Evolutionary conservation across 2,888 invertebrate genomes (phyloP).

Genomic region (Diadromus collaris): DNA sequence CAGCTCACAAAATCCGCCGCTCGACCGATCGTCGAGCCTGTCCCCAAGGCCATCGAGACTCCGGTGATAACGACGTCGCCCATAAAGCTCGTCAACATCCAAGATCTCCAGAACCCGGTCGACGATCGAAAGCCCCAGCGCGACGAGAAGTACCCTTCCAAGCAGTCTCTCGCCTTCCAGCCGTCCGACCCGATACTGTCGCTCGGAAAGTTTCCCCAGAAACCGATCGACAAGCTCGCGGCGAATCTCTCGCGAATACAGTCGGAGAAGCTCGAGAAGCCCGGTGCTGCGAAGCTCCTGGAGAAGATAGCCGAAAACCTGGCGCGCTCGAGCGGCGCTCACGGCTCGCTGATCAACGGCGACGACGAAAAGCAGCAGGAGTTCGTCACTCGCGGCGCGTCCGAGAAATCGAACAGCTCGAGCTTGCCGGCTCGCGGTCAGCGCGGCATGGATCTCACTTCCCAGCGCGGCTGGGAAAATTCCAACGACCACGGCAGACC

Average conservation of each 20-base stretch:
- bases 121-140: slow-evolving; percentile 63
- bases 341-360: slow-evolving; percentile 62
- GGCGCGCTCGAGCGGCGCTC: slow-evolving; percentile 73
- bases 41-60: slow-evolving; percentile 75
- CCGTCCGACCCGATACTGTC: slow-evolving; percentile 21
- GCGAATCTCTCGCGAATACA: slow-evolving; percentile 76
- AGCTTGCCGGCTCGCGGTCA: slow-evolving; percentile 64
- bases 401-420: slow-evolving; percentile 58
- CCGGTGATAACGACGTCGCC: slow-evolving; percentile 77
- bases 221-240: slow-evolving; percentile 77
- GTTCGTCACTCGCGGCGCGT: slow-evolving; percentile 63
- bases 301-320: slow-evolving; percentile 79
- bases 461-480: slow-evolving; percentile 74
- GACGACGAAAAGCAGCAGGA: slow-evolving; percentile 70
- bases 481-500: slow-evolving; percentile 71
- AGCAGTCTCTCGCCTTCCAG: slow-evolving; percentile 38
- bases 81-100: slow-evolving; percentile 71
- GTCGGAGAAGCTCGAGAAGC: slow-evolving; percentile 72
- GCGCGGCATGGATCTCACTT: slow-evolving; percentile 75
- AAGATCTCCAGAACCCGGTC: slow-evolving; percentile 68
- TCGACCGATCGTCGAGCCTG: slow-evolving; percentile 41
- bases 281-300: slow-evolving; percentile 70
- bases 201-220: slow-evolving; percentile 73
- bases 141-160: slow-evolving; percentile 45
- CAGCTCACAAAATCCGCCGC: slow-evolving; percentile 22